phyloP scores from a whole-genome alignment of 2,113 vertebrate species.

The Chascanopsetta lugubris region DNA sequence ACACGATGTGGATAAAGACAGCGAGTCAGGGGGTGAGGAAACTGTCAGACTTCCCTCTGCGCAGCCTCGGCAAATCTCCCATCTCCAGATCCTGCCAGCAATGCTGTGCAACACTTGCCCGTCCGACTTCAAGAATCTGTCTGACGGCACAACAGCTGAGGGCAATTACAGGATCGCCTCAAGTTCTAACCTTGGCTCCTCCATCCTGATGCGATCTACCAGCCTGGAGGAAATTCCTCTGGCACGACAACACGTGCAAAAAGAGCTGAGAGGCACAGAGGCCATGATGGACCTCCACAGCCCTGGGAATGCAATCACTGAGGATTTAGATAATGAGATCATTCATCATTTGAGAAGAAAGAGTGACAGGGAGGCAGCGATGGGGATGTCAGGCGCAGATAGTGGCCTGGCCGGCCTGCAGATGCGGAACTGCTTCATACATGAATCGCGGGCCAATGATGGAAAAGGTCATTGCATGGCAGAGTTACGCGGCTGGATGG shows the following conservation, averaged over 20 bases:
- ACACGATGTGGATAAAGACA: slow-evolving; percentile 68
- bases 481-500: slow-evolving; percentile 43
- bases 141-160: slow-evolving; percentile 38
- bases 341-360: slow-evolving; percentile 70
- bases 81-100: slow-evolving; percentile 63
- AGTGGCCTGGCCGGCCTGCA: slow-evolving; percentile 45
- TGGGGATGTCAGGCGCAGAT: slow-evolving; percentile 16
- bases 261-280: slow-evolving; percentile 70
- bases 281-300: slow-evolving; percentile 76
- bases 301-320: slow-evolving; percentile 21
- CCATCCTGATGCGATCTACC: slow-evolving; percentile 75
- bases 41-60: slow-evolving; percentile 20
- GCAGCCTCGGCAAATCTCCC: slow-evolving; percentile 64
- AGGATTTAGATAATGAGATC: slow-evolving; percentile 71
- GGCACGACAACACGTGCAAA: slow-evolving; percentile 51
- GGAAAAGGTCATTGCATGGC: slow-evolving; percentile 30
- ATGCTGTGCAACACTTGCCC: slow-evolving; percentile 22
- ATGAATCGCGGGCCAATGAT: slow-evolving; percentile 44
- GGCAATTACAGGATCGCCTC: slow-evolving; percentile 49
- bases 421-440: slow-evolving; percentile 73
- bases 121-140: slow-evolving; percentile 48
- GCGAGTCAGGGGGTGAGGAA: slow-evolving; percentile 72
- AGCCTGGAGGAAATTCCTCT: slow-evolving; percentile 78
- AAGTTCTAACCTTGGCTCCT: slow-evolving; percentile 52
- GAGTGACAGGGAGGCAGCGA: slow-evolving; percentile 19